phyloP scores from a whole-genome alignment of 2,888 invertebrate species.

The Ypsolopha scabrella region DNA sequence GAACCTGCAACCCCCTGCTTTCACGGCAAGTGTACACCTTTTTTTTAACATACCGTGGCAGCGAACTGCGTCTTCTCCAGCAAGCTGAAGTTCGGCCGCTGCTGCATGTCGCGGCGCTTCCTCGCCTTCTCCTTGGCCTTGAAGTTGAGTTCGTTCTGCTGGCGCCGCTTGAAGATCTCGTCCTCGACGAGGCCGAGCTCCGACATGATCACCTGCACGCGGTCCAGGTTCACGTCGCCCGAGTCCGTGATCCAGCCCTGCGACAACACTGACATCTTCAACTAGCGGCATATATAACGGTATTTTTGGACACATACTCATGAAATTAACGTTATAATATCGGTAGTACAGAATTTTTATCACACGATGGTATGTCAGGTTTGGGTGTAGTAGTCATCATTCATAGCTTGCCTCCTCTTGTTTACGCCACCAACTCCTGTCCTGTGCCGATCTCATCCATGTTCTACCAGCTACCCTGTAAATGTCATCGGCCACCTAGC shows the following conservation, averaged over 20 bases:
- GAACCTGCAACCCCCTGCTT: too few relatives aligned
- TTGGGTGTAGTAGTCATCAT: too few relatives aligned
- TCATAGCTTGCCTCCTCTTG: too few relatives aligned
- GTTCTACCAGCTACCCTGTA: too few relatives aligned
- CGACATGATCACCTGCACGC: constrained; percentile 95
- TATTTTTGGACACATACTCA: too few relatives aligned
- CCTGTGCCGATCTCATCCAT: too few relatives aligned
- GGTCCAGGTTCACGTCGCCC: constrained; percentile 91
- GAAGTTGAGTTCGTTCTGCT: constrained; percentile 87
- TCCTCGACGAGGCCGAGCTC: constrained; percentile 96
- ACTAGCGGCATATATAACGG: background rate
- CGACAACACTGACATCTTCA: constrained; percentile 6
- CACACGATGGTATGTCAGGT: too few relatives aligned
- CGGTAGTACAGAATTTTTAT: too few relatives aligned
- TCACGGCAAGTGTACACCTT: too few relatives aligned
- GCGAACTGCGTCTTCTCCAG: constrained; percentile 83
- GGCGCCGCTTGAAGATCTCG: constrained; percentile 94
- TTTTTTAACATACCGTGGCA: constrained; percentile 70
- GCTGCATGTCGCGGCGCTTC: constrained; percentile 63
- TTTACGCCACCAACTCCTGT: too few relatives aligned
- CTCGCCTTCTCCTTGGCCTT: constrained; percentile 82
- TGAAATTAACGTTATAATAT: too few relatives aligned
- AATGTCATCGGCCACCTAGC: too few relatives aligned
- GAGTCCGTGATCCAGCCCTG: constrained; percentile 95
- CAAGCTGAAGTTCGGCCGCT: constrained; percentile 76